Evolutionary conservation across 1,140 invertebrate species (phyloP), one percentile per base, ranked within the genome.

Genomic region (Trichonephila clavata): DNA sequence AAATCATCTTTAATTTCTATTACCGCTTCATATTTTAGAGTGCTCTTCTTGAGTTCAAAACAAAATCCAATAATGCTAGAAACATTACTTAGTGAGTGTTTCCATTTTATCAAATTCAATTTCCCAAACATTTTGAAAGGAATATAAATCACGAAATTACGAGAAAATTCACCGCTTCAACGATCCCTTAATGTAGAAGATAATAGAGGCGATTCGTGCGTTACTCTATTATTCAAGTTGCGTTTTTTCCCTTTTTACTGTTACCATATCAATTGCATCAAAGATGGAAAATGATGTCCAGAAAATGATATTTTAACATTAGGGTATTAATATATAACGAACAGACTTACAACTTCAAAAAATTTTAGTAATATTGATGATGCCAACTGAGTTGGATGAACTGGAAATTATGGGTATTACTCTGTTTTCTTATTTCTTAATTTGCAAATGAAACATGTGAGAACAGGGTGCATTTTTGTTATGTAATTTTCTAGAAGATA

Each of bases 131-230:
- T 32, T 77, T 77, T 77, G 71, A 77, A 77, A 77, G n/a, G 83
- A 60, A 84, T 84, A 84, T 84, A 84, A 84, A 84, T 84, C 83
- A 84, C 50, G 27, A 5, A 24, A 77, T 84, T 84, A 57, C n/a
- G 83, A 60, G 57, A 59, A 60, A 80, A 20, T 24, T 10, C 83
- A n/a, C 21, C 20, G 83, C 83, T 84, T 24, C 50, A 60, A 27
- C 10, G 83, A 59, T 59, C 50, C 50, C 6, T 20, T 84, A 84
- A 84, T 57, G 50, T 57, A 21, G 8, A 27, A 84, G 21, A 16
- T 84, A 84, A 84, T 84, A 84, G 50, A 18, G 57, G 16, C 10
- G 24, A n/a, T 59, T 60, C 83, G 50, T 84, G 83, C 24, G 20
- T 16, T 84, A 8, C 21, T 84, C 83, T 24, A 84, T 84, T 84